Percentiles rank a stretch among this genome's conserved stretches.
Conservation (phyloP, 2,113 vertebrate genomes). For the Irena cyanogastra region DNA sequence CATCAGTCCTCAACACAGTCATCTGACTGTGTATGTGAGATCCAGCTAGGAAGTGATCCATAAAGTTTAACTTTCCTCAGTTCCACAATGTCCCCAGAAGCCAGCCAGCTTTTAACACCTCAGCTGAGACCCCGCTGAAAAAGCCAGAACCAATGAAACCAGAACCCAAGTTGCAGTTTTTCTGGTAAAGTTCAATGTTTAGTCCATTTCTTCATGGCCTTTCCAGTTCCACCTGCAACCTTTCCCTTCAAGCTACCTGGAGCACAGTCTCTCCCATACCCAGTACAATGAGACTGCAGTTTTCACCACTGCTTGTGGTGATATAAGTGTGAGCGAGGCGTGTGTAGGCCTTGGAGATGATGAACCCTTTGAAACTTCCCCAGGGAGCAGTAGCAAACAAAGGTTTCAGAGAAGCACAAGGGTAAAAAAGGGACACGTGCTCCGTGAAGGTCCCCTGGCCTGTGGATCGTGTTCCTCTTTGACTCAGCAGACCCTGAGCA, state of each 20-base stretch:
- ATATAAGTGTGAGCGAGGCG: not conserved
- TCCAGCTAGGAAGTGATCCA: not conserved
- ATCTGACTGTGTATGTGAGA: rapidly evolving
- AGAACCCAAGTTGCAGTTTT: not conserved
- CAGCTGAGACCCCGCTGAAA: not conserved
- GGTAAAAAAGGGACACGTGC: not conserved
- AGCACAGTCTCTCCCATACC: rapidly evolving
- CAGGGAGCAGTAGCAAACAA: conserved; percentile 7
- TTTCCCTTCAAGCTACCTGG: not conserved
- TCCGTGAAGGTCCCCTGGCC: rapidly evolving
- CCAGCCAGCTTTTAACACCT: not conserved
- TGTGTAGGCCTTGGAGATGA: not conserved
- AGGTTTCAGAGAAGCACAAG: not conserved
- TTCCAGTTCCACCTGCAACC: not conserved
- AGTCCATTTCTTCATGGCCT: not conserved
- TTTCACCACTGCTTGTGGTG: not conserved
- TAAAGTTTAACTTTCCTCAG: not conserved
- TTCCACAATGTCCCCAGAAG: not conserved
- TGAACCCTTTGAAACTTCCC: not conserved
- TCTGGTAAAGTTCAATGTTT: not conserved
- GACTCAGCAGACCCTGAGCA: rapidly evolving
- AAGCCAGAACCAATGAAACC: not conserved
- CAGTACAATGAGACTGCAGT: not conserved
- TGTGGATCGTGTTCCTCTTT: not conserved
- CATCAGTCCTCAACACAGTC: rapidly evolving